Conservation (phyloP, 2,888 invertebrate species). For the Tipula confusa region DNA sequence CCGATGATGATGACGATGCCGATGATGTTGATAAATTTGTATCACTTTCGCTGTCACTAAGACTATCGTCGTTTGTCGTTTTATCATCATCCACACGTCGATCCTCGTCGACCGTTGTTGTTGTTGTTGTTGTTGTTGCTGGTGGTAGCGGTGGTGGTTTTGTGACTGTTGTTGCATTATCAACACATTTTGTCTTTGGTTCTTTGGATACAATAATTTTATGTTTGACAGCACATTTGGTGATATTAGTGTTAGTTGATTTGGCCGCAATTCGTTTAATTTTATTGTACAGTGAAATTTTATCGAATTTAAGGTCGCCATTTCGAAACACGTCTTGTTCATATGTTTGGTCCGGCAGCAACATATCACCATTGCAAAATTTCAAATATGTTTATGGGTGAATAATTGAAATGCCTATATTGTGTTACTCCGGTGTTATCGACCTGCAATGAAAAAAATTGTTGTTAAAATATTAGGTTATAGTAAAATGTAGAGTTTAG, state of each 20-base stretch:
- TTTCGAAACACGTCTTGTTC: conserved; percentile 51
- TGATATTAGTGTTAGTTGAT: not conserved
- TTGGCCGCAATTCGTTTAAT: not conserved
- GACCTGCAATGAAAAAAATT: no score
- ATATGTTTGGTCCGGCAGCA: conserved; percentile 77
- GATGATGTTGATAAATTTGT: not conserved
- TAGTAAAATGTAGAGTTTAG: no score
- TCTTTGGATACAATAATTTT: not conserved
- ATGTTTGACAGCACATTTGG: not conserved
- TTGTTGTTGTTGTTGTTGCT: no score
- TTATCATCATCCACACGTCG: not conserved
- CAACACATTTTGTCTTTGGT: not conserved
- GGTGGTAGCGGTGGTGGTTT: no score
- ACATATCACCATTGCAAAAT: conserved; percentile 51
- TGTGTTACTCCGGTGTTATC: no score
- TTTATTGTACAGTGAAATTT: not conserved
- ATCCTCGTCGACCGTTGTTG: not conserved
- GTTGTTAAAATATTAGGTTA: no score
- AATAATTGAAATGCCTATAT: not conserved
- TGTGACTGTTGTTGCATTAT: not conserved
- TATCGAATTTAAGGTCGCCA: not conserved
- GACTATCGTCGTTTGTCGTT: not conserved
- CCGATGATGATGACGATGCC: conserved; percentile 37
- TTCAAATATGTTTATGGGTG: not conserved
- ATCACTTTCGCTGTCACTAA: not conserved